Conservation (phyloP, 2,888 invertebrate species). For the Stramonita haemastoma region DNA sequence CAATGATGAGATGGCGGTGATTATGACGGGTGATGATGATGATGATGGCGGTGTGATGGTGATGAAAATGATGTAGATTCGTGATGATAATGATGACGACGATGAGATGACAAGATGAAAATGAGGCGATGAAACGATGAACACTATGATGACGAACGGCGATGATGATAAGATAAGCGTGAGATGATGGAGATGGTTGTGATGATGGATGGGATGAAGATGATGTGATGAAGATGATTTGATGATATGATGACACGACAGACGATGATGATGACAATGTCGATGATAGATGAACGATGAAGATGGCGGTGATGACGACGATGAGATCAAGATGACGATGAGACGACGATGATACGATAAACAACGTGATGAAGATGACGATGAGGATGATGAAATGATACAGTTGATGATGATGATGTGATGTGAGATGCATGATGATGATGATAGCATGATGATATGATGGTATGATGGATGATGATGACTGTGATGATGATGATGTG, state of each 20-base stretch:
- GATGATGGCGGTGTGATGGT: neutral
- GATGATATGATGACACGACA: too few species aligned
- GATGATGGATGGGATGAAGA: too few species aligned
- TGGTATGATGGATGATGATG: neutral
- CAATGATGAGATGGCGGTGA: neutral
- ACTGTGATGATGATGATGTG: neutral
- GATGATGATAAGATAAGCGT: too few species aligned
- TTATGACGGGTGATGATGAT: neutral
- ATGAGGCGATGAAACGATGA: too few species aligned
- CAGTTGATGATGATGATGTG: neutral
- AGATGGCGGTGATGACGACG: neutral
- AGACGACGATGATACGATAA: neutral
- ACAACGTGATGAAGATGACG: too few species aligned
- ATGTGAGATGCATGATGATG: neutral
- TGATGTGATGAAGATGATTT: too few species aligned
- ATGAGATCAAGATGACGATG: neutral
- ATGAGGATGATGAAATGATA: neutral
- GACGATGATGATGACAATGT: neutral
- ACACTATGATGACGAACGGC: too few species aligned
- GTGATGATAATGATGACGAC: too few species aligned
- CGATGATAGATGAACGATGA: neutral
- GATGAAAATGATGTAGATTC: too few species aligned
- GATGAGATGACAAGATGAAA: too few species aligned
- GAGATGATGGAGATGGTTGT: too few species aligned
- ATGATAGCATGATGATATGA: neutral